Conservation (phyloP, 2,797 vertebrate species). For the Trachurus trachurus region DNA sequence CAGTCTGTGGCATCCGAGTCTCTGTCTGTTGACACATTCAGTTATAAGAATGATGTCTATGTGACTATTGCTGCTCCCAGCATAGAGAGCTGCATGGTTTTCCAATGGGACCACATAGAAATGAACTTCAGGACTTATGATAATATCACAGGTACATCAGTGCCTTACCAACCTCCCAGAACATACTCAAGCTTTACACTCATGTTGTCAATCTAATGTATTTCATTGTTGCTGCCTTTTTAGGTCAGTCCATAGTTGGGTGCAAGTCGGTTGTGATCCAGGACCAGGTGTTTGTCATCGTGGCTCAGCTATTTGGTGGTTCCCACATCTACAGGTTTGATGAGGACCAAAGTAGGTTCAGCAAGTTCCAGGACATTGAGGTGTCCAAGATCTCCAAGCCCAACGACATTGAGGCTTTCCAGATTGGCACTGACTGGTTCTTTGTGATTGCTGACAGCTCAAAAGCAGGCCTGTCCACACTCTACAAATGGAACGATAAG, state of each 20-base stretch:
- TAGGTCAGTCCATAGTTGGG: conserved; percentile 98
- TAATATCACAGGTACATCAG: conserved; percentile 94
- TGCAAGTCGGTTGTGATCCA: conserved; percentile 96
- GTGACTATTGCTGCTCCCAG: conserved; percentile 96
- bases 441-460: conserved; percentile 98
- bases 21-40: conserved; percentile 95
- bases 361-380: conserved; percentile 98
- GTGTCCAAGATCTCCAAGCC: conserved; percentile 98
- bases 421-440: conserved; percentile 94
- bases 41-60: conserved; percentile 96
- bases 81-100: conserved; percentile 96
- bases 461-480: conserved; percentile 96
- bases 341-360: conserved; percentile 96
- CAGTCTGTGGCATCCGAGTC: conserved; percentile 95
- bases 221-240: conserved; percentile 23
- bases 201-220: background rate
- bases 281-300: conserved; percentile 96
- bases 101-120: conserved; percentile 99
- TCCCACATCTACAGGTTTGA: conserved; percentile 99
- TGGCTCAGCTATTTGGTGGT: conserved; percentile 97
- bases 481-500: conserved; percentile 98
- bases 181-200: background rate
- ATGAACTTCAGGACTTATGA: conserved; percentile 99
- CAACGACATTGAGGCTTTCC: conserved; percentile 96
- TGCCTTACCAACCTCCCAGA: background rate